These are phyloP conservation scores for Strigamia crassipes DNA, from an alignment of 2,888 invertebrate genomes.

Conservation along the genomic window DNA sequence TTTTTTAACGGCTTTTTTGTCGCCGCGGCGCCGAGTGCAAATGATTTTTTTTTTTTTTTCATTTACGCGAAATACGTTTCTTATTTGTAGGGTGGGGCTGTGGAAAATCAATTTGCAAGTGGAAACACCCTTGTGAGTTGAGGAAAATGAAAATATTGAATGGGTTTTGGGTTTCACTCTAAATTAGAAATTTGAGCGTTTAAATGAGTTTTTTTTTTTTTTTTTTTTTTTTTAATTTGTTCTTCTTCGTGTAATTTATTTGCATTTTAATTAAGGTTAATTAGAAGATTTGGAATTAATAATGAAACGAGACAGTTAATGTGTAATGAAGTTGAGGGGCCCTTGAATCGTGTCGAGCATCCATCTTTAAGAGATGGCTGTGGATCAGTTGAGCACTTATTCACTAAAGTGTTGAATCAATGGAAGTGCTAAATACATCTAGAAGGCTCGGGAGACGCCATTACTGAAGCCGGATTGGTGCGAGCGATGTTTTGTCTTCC, in stretches of 20 bases:
- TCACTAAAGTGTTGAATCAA: neutral
- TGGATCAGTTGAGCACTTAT: neutral
- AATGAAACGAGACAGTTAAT: no score
- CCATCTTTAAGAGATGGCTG: no score
- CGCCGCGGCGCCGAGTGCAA: no score
- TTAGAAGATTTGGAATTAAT: neutral
- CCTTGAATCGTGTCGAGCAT: no score
- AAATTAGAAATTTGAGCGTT: neutral
- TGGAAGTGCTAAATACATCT: neutral
- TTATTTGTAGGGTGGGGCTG: neutral
- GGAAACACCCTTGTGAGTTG: slow-evolving; percentile 24
- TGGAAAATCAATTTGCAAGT: slow-evolving; percentile 1
- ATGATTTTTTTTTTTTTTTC: neutral
- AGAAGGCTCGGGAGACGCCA: neutral
- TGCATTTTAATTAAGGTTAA: neutral
- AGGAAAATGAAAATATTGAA: neutral
- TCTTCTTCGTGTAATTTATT: neutral
- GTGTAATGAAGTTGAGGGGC: no score
- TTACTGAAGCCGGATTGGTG: no score
- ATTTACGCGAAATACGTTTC: neutral
- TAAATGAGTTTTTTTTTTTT: no score
- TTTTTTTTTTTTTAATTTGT: no score
- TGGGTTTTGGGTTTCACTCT: neutral
- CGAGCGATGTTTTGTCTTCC: neutral
- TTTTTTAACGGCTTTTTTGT: no score